Conservation (phyloP, 2,113 vertebrate species). For the Zingel zingel region DNA sequence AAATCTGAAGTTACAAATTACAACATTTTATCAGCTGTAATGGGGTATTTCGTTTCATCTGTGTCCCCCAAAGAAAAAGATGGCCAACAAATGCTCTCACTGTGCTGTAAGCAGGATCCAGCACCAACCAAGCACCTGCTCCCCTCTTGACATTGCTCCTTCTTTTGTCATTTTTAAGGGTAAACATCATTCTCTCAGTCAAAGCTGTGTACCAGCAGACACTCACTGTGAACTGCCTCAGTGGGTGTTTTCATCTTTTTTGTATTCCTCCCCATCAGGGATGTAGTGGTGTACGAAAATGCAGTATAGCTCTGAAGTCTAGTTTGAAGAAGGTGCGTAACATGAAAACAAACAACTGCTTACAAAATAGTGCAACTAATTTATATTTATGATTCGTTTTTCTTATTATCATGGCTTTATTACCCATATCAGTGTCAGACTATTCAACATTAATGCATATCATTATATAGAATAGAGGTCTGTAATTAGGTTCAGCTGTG, state of each 20-base stretch:
- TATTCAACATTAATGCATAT: constrained; percentile 43
- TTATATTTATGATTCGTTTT: constrained; percentile 33
- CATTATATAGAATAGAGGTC: constrained; percentile 42
- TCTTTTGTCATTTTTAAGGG: constrained; percentile 30
- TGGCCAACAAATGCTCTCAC: constrained; percentile 53
- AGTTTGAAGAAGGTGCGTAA: not conserved
- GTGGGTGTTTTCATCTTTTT: constrained; percentile 12
- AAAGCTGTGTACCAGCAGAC: constrained; percentile 5
- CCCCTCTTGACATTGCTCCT: constrained; percentile 35
- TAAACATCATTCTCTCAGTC: constrained; percentile 30
- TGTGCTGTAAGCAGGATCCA: constrained; percentile 43
- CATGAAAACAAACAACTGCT: constrained; percentile 24
- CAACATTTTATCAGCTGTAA: constrained; percentile 38
- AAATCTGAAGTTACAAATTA: constrained; percentile 67
- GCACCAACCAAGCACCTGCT: constrained; percentile 26
- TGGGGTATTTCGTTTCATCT: constrained; percentile 65
- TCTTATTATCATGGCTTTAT: constrained; percentile 45
- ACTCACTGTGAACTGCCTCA: not conserved
- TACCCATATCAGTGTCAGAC: constrained; percentile 37
- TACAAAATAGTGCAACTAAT: constrained; percentile 17
- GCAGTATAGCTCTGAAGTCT: not conserved
- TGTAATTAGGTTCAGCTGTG: constrained; percentile 54
- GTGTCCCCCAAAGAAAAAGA: constrained; percentile 48
- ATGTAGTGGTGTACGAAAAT: not conserved
- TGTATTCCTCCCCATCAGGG: not conserved